Evolutionary conservation across 1,140 invertebrate genomes (phyloP).

Genomic region (Drosophila mojavensis): DNA sequence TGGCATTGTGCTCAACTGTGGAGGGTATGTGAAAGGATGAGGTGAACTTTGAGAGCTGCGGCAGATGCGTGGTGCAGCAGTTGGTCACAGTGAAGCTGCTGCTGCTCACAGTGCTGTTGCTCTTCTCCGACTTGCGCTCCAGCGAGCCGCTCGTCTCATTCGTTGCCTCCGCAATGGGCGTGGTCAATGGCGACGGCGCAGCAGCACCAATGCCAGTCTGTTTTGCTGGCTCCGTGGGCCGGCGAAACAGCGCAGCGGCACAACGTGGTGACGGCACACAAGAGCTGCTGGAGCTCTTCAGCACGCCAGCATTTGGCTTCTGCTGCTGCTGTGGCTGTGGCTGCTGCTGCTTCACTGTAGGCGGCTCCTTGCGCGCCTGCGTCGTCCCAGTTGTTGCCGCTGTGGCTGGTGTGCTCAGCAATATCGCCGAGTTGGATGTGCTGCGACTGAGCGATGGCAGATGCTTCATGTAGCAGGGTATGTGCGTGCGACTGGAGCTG

Average conservation of each 20-base stretch:
- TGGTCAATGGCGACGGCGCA: conserved; percentile 1
- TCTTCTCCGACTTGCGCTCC: conserved; percentile 80
- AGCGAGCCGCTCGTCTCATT: conserved; percentile 54
- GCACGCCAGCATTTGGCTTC: conserved; percentile 45
- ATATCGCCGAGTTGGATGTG: conserved; percentile 77
- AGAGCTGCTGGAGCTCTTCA: conserved; percentile 62
- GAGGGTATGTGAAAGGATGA: conserved; percentile 80
- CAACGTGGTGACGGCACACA: conserved; percentile 61
- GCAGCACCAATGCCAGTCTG: conserved; percentile 20
- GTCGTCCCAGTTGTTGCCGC: background rate
- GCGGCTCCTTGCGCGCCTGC: conserved; percentile 24
- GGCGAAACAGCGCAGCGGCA: conserved; percentile 66
- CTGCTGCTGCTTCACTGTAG: conserved; percentile 15
- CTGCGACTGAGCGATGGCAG: conserved; percentile 75
- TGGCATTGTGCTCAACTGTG: conserved; percentile 9
- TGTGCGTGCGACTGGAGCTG: conserved; percentile 75
- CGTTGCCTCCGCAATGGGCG: conserved; percentile 35
- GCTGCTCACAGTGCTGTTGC: conserved; percentile 80
- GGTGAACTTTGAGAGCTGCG: conserved; percentile 79
- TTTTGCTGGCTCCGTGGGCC: conserved; percentile 43
- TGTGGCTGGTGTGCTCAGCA: conserved; percentile 43
- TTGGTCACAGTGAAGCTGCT: conserved; percentile 78
- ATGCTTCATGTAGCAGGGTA: conserved; percentile 83
- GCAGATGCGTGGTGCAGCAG: conserved; percentile 78
- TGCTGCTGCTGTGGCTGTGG: conserved; percentile 17